Evolutionary conservation across 2,113 vertebrate genomes (phyloP), one percentile per base, ranked within the genome.

Genomic region (Rostratula benghalensis): DNA sequence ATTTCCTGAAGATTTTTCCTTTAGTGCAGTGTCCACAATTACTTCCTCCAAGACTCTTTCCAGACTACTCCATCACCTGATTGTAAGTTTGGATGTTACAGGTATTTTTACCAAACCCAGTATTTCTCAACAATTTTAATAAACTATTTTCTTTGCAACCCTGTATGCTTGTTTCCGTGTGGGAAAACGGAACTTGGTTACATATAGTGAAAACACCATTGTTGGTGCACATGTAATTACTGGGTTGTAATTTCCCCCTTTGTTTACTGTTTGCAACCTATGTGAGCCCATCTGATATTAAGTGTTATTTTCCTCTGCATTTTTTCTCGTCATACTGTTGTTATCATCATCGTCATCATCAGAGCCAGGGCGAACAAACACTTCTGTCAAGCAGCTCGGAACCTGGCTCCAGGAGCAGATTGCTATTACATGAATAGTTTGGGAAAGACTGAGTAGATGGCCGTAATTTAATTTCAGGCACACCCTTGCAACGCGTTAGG

Each of bases 401-500:
- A 68, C 28, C 69, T 94, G 91, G 60, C 71, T 94, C 70, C 81
- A 94, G 91, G 57, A 78, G 60, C 56, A 59, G 22, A 73, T 56
- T 93, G 77, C 91, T 92, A 16, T 77, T 87, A 70, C 91, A 79
- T 48, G 63, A 89, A 89, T 53, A 45, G n/a, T 88, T 94, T 94
- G 95, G 76, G 93, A 97, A 97, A 81, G 80, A 90, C 68, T 46
- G 57, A 84, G 31, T 67, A 64, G 43, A 80, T 75, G 59, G 59
- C 64, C 51, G 73, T 87, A 84, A 77, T 95, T 96, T 91, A 80
- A 95, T 96, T 94, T 95, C 59, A 54, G 33, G 65, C 64, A 74
- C 75, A 80, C 87, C 68, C 86, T 95, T 93, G 95, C 93, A 86
- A 28, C 67, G 74, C 59, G 37, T 91, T 65, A 69, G 60, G 25